Evolutionary conservation across 2,113 vertebrate genomes (phyloP), one percentile per base, ranked within the genome.

Genomic region (Donacobius atricapilla): DNA sequence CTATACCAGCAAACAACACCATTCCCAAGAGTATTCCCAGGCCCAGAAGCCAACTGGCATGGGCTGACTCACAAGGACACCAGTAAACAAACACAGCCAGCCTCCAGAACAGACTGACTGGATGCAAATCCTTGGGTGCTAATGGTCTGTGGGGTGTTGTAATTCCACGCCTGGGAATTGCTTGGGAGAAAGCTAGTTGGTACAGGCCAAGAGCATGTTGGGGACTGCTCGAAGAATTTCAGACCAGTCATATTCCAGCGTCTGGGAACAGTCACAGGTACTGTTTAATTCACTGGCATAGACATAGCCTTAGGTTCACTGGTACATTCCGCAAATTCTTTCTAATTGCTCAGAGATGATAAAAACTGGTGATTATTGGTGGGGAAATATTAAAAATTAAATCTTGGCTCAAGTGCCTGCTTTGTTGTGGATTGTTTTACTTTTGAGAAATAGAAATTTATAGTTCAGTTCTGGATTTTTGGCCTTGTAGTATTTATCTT

Each of bases 91-190:
- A 81, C 47, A 42, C 25, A 70, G 16, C 16, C 84, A 85, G 45
- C 15, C 58, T 92, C 66, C 92, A 83, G 87, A 79, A 8, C 5
- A 53, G 54, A 27, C 64, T 75, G 82, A 23, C 90, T 83, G 58
- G 58, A 82, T 94, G 87, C 93, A 96, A 95, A 94, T 93, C 56
- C 42, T 75, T 89, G 25, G 23, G 25, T 58, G 31, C 47, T 68
- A 56, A 60, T 21, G 65, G 53, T 75, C 92, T 94, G 73, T 40
- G 39, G 57, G 72, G 68, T 71, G 51, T 84, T 87, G 68, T 15
- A 50, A 75, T 76, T 78, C 87, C 0, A 0, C 75, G 69, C 44
- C 91, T 91, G 81, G 70, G 61, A 94, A 75, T 56, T 84, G 16
- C 56, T 31, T 71, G 40, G 39, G 77, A 95, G 87, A 31, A 56